Conservation (phyloP, 2,797 vertebrate species). For the Darevskia mixta region DNA sequence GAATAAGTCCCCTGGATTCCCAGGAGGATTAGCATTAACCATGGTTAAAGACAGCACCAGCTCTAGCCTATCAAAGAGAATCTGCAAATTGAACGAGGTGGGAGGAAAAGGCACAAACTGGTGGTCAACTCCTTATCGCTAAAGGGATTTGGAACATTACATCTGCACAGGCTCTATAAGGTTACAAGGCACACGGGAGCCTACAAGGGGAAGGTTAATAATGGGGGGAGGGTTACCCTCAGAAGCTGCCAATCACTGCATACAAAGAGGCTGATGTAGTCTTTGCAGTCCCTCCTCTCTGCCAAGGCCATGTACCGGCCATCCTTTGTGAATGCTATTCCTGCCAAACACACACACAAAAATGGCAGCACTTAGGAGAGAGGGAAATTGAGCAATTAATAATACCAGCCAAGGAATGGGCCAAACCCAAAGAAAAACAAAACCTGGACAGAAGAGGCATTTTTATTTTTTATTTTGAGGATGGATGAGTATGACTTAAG, state of each 20-base stretch:
- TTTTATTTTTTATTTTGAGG: not conserved
- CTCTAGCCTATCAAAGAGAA: not conserved
- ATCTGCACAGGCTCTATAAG: not conserved
- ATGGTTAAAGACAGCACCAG: not conserved
- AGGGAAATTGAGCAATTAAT: accelerated
- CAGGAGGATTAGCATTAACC: not conserved
- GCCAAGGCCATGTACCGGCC: slow-evolving; percentile 94
- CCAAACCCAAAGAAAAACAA: not conserved
- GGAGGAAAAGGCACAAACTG: not conserved
- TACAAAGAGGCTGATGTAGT: slow-evolving; percentile 94
- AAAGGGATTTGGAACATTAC: not conserved
- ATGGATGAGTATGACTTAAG: not conserved
- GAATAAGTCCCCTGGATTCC: too few species aligned
- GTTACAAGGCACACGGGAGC: not conserved
- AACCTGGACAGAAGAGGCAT: not conserved
- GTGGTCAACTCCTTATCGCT: not conserved
- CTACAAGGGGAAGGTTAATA: not conserved
- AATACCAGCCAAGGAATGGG: accelerated
- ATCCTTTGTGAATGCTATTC: slow-evolving; percentile 91
- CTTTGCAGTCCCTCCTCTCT: slow-evolving; percentile 95
- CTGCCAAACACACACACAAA: slow-evolving; percentile 67
- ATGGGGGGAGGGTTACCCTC: slow-evolving; percentile 79
- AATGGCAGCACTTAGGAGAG: not conserved
- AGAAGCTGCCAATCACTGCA: slow-evolving; percentile 97
- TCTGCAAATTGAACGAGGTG: not conserved